Evolutionary conservation across 2,888 invertebrate species (phyloP).

Genomic region (Odontomyia ornata): DNA sequence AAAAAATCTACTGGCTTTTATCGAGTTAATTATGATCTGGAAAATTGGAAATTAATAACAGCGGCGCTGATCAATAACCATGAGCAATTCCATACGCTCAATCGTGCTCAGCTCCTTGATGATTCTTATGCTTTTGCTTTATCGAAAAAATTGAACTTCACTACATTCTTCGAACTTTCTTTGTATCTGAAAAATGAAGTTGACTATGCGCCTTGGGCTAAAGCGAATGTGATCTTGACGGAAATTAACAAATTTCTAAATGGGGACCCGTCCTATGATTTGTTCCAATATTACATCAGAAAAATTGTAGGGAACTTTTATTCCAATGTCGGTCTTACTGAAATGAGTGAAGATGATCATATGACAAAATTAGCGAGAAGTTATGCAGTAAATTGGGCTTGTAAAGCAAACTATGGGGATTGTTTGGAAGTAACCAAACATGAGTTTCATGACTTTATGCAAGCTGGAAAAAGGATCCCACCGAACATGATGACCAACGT

Average conservation of each 20-base stretch:
- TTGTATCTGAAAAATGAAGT: conserved; percentile 58
- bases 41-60: conserved; percentile 71
- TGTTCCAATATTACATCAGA: not conserved
- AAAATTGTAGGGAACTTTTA: not conserved
- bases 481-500: not conserved
- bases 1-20: conserved; percentile 66
- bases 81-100: conserved; percentile 71
- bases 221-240: conserved; percentile 51
- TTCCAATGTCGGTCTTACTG: not conserved
- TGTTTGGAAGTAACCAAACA: not conserved
- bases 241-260: not conserved
- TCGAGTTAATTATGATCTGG: conserved; percentile 72
- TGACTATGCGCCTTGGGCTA: conserved; percentile 60
- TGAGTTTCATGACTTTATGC: not conserved
- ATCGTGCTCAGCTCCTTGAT: conserved; percentile 82
- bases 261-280: no score
- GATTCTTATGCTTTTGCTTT: conserved; percentile 77
- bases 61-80: conserved; percentile 55
- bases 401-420: not conserved
- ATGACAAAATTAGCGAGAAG: not conserved
- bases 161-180: conserved; percentile 55
- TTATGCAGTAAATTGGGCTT: not conserved
- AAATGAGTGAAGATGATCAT: not conserved
- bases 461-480: not conserved
- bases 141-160: conserved; percentile 55